phyloP scores from a whole-genome alignment of 2,797 vertebrate species.

The Hafferia zeledoni region DNA sequence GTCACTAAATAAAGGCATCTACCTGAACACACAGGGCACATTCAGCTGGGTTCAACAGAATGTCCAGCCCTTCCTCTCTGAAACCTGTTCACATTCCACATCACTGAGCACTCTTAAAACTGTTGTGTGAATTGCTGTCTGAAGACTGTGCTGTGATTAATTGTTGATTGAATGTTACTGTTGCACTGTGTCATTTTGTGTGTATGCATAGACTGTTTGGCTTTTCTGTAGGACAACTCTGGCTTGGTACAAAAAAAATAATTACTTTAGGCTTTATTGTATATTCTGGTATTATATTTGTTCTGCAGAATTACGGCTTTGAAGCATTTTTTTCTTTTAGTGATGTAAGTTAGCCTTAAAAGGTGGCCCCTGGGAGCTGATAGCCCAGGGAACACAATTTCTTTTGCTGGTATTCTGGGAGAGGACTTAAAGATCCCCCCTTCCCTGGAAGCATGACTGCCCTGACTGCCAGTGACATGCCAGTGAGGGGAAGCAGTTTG shows the following conservation, averaged over 20 bases:
- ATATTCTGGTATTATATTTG: background rate
- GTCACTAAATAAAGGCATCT: background rate
- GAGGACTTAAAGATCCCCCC: background rate
- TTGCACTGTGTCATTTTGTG: background rate
- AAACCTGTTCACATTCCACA: slow-evolving; percentile 28
- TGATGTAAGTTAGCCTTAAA: background rate
- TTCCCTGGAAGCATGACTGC: background rate
- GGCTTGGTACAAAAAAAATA: background rate
- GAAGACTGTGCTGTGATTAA: background rate
- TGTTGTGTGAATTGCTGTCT: background rate
- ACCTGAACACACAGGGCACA: background rate
- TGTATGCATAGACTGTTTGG: background rate
- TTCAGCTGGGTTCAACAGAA: slow-evolving; percentile 1
- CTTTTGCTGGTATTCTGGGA: background rate
- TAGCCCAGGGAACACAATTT: background rate
- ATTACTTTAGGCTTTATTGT: background rate
- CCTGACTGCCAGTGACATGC: background rate
- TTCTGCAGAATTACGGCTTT: background rate
- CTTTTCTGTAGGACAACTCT: background rate
- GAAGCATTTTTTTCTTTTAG: background rate
- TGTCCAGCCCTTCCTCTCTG: background rate
- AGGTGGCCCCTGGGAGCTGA: background rate
- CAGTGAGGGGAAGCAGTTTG: background rate
- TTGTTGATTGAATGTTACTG: background rate
- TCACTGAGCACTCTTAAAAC: background rate